Base-by-base conservation (phyloP, 2,797 vertebrate species). In the Bovichtus variegatus region DNA sequence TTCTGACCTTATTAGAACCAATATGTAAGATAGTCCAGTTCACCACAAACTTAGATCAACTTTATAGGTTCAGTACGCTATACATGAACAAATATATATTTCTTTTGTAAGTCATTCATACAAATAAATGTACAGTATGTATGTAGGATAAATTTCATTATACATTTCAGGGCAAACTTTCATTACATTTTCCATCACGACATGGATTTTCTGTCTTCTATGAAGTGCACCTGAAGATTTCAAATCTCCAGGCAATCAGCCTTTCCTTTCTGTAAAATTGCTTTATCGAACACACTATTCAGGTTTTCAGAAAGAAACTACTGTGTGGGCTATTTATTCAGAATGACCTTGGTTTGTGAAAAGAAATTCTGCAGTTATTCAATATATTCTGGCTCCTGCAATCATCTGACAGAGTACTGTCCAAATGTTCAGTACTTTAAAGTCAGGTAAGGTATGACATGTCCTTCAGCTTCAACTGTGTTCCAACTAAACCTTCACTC, bases 331-430 rank as follows among this genome's bases (percentile, higher is more conserved):
- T 71, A 27, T 74, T 49, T 5, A 74, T 78, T 81, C 64, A 69
- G 44, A 62, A 73, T 64, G 83, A 4, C 91, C 87, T 89, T 91
- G 85, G 27, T 13, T 75, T 49, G 53, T 83, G 38, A 77, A 71
- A 78, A 84, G 62, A 18, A 43, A 69, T 19, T 7, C 2, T 0
- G 25, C n/a, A 44, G 15, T 46, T 78, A 54, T 70, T 38, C 21
- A 49, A 19, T 40, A 16, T 69, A 44, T 60, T 54, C 55, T 63
- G 25, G n/a, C 19, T 61, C 21, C n/a, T 54, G 36, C 6, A 55
- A 40, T 59, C 0, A 27, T 65, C 12, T 18, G 19, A 65, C 23
- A 83, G 79, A 57, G 7, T 1, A 29, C 11, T 23, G 23, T 18
- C 31, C 36, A 71, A 19, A 8, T 63, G 11, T 53, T 63, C 23